phyloP scores from a whole-genome alignment of 1,140 invertebrate species.

The Macrobrachium nipponense region DNA sequence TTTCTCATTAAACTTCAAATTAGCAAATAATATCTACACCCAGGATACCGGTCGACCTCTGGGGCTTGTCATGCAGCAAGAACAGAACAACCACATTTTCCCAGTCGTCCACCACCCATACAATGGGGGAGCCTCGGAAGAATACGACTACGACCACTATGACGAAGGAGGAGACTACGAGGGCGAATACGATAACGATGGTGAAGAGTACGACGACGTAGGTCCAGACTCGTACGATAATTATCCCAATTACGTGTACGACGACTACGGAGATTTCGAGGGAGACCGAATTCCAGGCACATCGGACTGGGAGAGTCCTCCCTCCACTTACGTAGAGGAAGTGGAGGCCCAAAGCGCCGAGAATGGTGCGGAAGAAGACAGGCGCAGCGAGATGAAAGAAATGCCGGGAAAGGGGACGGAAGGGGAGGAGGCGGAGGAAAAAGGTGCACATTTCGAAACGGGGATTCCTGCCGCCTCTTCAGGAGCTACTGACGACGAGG shows the following conservation, averaged over 20 bases:
- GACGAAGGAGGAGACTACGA: slow-evolving; percentile 16
- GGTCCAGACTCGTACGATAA: slow-evolving; percentile 1
- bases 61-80: neutral
- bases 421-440: neutral
- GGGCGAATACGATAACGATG: slow-evolving; percentile 1
- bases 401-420: neutral
- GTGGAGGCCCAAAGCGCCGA: too few species aligned
- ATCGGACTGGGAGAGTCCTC: neutral
- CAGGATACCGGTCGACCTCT: slow-evolving; percentile 43
- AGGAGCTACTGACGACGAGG: neutral
- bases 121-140: neutral
- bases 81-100: neutral
- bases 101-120: neutral
- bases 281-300: neutral
- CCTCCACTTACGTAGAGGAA: too few species aligned
- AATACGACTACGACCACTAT: slow-evolving; percentile 31
- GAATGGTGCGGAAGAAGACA: neutral
- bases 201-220: slow-evolving; percentile 21
- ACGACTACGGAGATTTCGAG: slow-evolving; percentile 27
- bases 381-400: neutral
- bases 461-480: too few species aligned
- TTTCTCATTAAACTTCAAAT: too few species aligned
- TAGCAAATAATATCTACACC: too few species aligned
- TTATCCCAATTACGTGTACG: slow-evolving; percentile 44
- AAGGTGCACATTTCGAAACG: too few species aligned